phyloP scores from a whole-genome alignment of 2,797 vertebrate genomes.

The Coccyzus lansbergi region DNA sequence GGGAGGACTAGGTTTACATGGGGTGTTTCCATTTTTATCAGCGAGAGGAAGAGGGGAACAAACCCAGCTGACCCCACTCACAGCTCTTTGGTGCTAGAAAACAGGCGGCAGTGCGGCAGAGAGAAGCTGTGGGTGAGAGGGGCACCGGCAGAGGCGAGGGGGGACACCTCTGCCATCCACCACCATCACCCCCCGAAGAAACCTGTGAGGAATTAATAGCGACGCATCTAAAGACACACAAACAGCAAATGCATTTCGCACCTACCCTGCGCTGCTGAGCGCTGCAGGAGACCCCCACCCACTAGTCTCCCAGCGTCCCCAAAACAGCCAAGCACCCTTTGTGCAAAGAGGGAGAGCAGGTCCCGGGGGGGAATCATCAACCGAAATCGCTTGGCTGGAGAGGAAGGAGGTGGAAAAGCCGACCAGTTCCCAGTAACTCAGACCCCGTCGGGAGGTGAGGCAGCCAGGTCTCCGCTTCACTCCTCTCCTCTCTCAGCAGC shows the following conservation, averaged over 20 bases:
- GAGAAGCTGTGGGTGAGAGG: constrained; percentile 7
- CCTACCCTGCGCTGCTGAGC: background rate
- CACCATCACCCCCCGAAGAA: background rate
- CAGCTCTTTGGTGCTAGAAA: constrained; percentile 57
- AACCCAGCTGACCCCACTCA: background rate
- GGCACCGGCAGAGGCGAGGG: background rate
- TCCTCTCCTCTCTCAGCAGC: constrained; percentile 81
- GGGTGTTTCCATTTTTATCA: constrained; percentile 47
- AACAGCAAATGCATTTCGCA: background rate
- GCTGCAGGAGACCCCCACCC: background rate
- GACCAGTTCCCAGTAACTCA: constrained; percentile 12
- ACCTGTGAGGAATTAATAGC: background rate
- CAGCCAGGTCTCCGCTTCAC: constrained; percentile 16
- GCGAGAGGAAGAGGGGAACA: constrained; percentile 11
- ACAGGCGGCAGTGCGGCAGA: background rate
- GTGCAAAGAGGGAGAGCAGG: constrained; percentile 37
- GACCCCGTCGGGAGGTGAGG: background rate
- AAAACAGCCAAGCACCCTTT: background rate
- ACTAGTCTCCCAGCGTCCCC: background rate
- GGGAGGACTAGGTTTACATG: constrained; percentile 46
- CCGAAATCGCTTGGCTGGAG: constrained; percentile 38
- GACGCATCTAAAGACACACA: background rate
- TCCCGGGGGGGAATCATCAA: background rate
- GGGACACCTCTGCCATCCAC: background rate
- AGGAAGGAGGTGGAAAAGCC: constrained; percentile 54